Base-by-base conservation (phyloP, 2,888 invertebrate species). In the Mechanitis messenoides region DNA sequence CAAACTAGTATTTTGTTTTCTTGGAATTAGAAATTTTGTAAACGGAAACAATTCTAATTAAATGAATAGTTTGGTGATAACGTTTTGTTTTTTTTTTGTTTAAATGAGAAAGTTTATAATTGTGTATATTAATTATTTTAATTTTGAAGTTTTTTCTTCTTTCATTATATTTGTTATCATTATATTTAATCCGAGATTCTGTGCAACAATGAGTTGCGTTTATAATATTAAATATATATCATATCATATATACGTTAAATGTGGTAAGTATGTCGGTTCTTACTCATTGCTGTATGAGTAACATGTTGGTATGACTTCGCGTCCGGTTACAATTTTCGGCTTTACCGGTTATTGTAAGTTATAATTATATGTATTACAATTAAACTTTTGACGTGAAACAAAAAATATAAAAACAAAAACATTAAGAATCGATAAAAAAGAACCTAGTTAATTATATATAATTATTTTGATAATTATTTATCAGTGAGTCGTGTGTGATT, bases 1-100 rank as follows among this genome's bases (percentile, higher is more conserved):
- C 42, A 9, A 31, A 50, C 50, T 1, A 50, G 50, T 31, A 42
- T 42, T 42, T 42, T 31, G 50, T 31, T 31, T 28, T 7, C 50
- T 28, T 31, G 50, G 50, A 50, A 50, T 50, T 50, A 31, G 50
- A 50, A 50, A 50, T 50, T 50, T 28, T 4, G 50, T 50, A 50
- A 50, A 31, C 11, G 31, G 50, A 31, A 50, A 50, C 50, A 50
- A 50, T 50, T 50, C 50, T 2, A 50, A 20, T 50, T 50, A 28
- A 50, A 50, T 50, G 31, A 31, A 50, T 50, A 50, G 6, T 31
- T 50, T 31, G 6, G 31, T 50, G 28, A 31, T 31, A 31, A 50
- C 31, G 50, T 31, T 50, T 31, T 11, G 50, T 42, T 1, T 7
- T 9, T 42, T 42, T 42, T 42, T 9, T 3, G 9, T 42, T 3